Percentiles rank a stretch among this genome's conserved stretches.
These are phyloP conservation scores for Theodoxus fluviatilis DNA, from an alignment of 2,888 invertebrate species.

Conservation along the genomic window DNA sequence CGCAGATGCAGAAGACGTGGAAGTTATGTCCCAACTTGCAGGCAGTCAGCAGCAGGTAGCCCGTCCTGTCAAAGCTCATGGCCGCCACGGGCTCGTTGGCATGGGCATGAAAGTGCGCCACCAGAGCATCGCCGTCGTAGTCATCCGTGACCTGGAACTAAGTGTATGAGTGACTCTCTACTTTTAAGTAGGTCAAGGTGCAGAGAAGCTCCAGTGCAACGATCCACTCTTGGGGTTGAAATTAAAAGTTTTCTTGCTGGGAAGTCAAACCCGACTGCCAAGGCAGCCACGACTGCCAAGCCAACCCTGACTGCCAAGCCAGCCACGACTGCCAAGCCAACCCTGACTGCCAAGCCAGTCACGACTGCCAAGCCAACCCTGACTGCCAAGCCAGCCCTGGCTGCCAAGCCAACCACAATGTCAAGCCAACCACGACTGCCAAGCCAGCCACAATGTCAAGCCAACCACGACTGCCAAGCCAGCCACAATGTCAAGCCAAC, in stretches of 20 bases:
- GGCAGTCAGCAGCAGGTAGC: constrained; percentile 86
- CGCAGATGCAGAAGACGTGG: constrained; percentile 91
- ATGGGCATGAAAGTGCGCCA: constrained; percentile 72
- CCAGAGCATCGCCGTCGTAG: constrained; percentile 70
- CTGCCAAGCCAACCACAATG: too few species aligned
- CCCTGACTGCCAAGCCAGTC: too few species aligned
- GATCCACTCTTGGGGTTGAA: not conserved
- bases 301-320: too few species aligned
- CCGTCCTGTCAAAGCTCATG: constrained; percentile 89
- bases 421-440: too few species aligned
- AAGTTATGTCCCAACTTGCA: constrained; percentile 94
- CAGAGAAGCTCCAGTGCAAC: not conserved
- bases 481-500: too few species aligned
- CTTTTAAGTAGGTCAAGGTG: not conserved
- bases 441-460: too few species aligned
- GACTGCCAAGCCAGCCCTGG: too few species aligned
- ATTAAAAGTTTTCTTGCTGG: not conserved
- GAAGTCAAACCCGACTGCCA: not conserved
- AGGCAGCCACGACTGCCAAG: too few species aligned
- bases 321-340: too few species aligned
- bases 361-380: too few species aligned
- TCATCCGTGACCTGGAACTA: constrained; percentile 69
- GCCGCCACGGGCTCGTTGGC: constrained; percentile 81
- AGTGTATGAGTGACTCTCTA: not conserved
- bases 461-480: too few species aligned